These are phyloP conservation scores for Prosopocoilus inquinatus DNA, from an alignment of 2,888 invertebrate species.

Conservation along the genomic window DNA sequence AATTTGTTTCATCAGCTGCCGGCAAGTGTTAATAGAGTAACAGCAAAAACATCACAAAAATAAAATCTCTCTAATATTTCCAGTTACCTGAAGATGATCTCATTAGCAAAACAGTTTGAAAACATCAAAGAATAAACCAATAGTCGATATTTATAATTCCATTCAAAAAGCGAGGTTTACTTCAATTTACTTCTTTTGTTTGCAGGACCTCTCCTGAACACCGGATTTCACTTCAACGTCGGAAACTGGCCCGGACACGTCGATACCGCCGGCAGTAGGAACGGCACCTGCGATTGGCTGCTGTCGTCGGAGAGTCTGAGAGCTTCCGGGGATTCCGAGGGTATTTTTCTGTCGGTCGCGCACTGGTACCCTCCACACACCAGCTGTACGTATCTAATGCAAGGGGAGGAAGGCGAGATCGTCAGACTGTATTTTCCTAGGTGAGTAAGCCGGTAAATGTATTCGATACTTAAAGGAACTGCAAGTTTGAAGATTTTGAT, in stretches of 20 bases:
- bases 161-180: too few relatives aligned
- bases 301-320: conserved; percentile 78
- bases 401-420: conserved; percentile 82
- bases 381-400: conserved; percentile 86
- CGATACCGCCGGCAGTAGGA: conserved; percentile 81
- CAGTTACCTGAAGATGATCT: too few relatives aligned
- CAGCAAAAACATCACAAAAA: neutral
- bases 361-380: conserved; percentile 95
- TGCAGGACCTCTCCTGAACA: conserved; percentile 81
- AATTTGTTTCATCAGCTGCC: conserved; percentile 85
- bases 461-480: too few relatives aligned
- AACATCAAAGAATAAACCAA: too few relatives aligned
- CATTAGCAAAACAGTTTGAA: too few relatives aligned
- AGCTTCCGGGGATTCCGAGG: conserved; percentile 78
- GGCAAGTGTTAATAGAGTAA: too few relatives aligned
- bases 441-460: conserved; percentile 48
- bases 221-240: conserved; percentile 93
- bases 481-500: too few relatives aligned
- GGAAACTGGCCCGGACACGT: conserved; percentile 93
- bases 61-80: too few relatives aligned
- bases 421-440: conserved; percentile 88
- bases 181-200: conserved; percentile 8
- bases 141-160: too few relatives aligned
- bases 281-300: conserved; percentile 87
- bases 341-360: conserved; percentile 86